Percentiles rank a stretch among this genome's conserved stretches.
These are phyloP conservation scores for Balaenoptera acutorostrata DNA, from an alignment of 2,113 vertebrate species.

Conservation along the genomic window DNA sequence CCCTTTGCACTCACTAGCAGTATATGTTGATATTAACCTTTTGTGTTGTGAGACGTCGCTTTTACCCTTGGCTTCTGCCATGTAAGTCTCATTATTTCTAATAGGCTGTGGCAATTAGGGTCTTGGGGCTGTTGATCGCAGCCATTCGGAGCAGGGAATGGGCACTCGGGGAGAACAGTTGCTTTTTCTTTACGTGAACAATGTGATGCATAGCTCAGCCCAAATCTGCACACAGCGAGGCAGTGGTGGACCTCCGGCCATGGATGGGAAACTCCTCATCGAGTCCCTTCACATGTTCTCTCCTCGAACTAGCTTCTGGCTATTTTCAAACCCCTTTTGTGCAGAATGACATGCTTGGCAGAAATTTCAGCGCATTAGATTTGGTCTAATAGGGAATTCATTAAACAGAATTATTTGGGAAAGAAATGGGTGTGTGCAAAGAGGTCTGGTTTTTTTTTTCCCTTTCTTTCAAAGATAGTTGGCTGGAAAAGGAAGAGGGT, in stretches of 20 bases:
- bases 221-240: constrained; percentile 43
- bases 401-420: background rate
- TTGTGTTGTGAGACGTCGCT: constrained; percentile 79
- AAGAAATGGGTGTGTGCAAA: background rate
- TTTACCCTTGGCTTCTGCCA: constrained; percentile 82
- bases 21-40: constrained; percentile 86
- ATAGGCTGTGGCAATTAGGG: constrained; percentile 87
- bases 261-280: constrained; percentile 45
- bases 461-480: background rate
- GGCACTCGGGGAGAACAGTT: constrained; percentile 64
- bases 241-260: background rate
- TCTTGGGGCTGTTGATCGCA: constrained; percentile 75
- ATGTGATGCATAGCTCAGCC: constrained; percentile 64
- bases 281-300: constrained; percentile 24
- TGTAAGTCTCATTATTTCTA: constrained; percentile 88
- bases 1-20: constrained; percentile 77
- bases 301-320: background rate
- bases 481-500: background rate
- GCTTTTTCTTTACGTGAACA: constrained; percentile 71
- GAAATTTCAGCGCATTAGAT: constrained; percentile 33
- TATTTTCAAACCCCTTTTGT: constrained; percentile 26
- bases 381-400: constrained; percentile 51
- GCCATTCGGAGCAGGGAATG: constrained; percentile 59
- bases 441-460: background rate
- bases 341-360: background rate